These are phyloP conservation scores for Crocidura indochinensis DNA, from an alignment of 2,797 vertebrate genomes.

Conservation along the genomic window DNA sequence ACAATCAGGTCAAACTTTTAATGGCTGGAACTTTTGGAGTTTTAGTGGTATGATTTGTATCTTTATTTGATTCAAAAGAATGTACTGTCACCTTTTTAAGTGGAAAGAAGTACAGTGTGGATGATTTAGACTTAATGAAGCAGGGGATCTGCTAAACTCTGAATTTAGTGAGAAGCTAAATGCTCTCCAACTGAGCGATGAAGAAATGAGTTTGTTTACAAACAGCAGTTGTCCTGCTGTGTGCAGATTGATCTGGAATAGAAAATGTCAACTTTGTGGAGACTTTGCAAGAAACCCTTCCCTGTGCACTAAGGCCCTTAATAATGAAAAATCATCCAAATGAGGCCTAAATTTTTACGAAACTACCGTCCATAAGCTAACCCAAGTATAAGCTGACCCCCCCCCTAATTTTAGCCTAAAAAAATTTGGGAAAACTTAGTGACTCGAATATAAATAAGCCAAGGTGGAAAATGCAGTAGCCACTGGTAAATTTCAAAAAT, in stretches of 20 bases:
- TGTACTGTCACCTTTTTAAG: conserved; percentile 97
- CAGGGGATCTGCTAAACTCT: conserved; percentile 97
- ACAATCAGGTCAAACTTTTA: too few relatives aligned
- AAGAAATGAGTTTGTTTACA: conserved; percentile 98
- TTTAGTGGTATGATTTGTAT: conserved; percentile 98
- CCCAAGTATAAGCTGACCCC: too few relatives aligned
- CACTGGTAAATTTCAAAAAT: too few relatives aligned
- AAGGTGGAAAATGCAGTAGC: too few relatives aligned
- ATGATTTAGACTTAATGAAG: conserved; percentile 94
- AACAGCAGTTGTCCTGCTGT: conserved; percentile 97
- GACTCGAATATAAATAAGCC: too few relatives aligned
- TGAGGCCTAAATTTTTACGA: conserved; percentile 97
- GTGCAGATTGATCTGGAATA: conserved; percentile 98
- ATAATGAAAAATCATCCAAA: conserved; percentile 97
- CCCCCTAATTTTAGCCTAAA: too few relatives aligned
- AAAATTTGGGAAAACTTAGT: too few relatives aligned
- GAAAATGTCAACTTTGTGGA: conserved; percentile 96
- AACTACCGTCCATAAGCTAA: conserved; percentile 89
- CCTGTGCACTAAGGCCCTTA: conserved; percentile 96
- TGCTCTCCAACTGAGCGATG: conserved; percentile 94
- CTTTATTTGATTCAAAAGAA: conserved; percentile 96
- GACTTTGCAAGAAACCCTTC: conserved; percentile 97
- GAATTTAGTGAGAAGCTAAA: conserved; percentile 99
- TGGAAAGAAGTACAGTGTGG: conserved; percentile 96
- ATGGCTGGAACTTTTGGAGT: conserved; percentile 84